Evolutionary conservation across 2,797 vertebrate species (phyloP).

Genomic region (Smutsia temminckii): DNA sequence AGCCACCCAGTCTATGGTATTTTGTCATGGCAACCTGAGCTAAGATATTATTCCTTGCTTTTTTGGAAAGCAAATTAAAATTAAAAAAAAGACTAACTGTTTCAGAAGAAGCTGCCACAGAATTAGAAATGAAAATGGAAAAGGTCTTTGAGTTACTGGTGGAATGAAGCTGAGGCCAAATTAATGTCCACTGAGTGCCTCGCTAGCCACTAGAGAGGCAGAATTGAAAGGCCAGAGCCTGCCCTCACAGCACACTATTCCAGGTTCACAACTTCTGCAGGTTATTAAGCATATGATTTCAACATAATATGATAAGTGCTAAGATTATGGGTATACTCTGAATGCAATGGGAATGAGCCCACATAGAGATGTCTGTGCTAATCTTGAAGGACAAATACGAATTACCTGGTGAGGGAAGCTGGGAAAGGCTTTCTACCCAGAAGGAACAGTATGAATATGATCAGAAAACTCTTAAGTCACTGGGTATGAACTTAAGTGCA

Average conservation of each 20-base stretch:
- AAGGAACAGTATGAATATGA: background rate
- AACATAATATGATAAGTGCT: background rate
- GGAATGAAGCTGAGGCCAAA: background rate
- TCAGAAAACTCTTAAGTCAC: background rate
- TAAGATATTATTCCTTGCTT: constrained; percentile 8
- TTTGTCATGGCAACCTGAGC: background rate
- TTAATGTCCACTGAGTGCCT: background rate
- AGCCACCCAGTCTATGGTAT: background rate
- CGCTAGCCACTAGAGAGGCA: background rate
- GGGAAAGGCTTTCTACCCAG: background rate
- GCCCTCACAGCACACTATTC: background rate
- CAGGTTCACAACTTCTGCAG: background rate
- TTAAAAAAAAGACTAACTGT: background rate
- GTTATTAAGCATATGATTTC: background rate
- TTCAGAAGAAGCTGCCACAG: background rate
- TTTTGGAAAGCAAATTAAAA: constrained; percentile 2
- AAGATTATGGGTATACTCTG: background rate
- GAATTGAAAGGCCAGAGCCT: background rate
- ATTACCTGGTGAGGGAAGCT: background rate
- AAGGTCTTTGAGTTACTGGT: background rate
- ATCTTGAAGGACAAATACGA: background rate
- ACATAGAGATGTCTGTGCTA: background rate
- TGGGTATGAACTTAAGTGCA: background rate
- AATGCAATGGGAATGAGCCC: background rate
- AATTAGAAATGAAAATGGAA: background rate